These are phyloP conservation scores for Eremophila alpestris DNA, from an alignment of 2,797 vertebrate genomes.

Conservation along the genomic window DNA sequence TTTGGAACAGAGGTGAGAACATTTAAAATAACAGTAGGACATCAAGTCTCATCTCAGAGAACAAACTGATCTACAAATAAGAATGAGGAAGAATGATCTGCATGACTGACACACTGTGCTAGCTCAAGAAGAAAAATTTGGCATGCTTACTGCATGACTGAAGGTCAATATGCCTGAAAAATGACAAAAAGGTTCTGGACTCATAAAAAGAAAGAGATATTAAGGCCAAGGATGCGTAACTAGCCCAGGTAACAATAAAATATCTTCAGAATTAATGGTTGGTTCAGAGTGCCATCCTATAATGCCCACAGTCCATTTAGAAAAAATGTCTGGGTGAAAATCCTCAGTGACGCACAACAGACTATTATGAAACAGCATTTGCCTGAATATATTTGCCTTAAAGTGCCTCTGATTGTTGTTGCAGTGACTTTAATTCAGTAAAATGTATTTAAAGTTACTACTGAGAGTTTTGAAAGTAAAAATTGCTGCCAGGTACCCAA, in stretches of 20 bases:
- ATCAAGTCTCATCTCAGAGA: background rate
- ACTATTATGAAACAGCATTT: background rate
- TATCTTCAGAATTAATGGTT: background rate
- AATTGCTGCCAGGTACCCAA: background rate
- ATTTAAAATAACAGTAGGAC: background rate
- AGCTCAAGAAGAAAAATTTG: constrained; percentile 39
- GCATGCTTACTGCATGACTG: constrained; percentile 36
- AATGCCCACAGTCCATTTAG: background rate
- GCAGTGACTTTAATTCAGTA: background rate
- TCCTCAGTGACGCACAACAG: background rate
- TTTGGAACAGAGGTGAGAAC: background rate
- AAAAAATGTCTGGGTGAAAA: background rate
- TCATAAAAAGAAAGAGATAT: constrained; percentile 11
- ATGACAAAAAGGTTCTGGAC: constrained; percentile 1
- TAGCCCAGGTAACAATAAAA: background rate
- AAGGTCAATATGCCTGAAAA: constrained; percentile 58
- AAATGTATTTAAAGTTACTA: background rate
- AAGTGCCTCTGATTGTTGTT: background rate
- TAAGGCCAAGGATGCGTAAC: constrained; percentile 37
- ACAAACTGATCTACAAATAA: constrained; percentile 21
- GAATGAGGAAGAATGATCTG: background rate
- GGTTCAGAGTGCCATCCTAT: background rate
- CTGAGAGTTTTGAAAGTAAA: background rate
- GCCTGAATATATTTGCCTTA: background rate
- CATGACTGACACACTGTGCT: background rate